phyloP scores from a whole-genome alignment of 2,888 invertebrate species.

The Andrena haemorrhoa region DNA sequence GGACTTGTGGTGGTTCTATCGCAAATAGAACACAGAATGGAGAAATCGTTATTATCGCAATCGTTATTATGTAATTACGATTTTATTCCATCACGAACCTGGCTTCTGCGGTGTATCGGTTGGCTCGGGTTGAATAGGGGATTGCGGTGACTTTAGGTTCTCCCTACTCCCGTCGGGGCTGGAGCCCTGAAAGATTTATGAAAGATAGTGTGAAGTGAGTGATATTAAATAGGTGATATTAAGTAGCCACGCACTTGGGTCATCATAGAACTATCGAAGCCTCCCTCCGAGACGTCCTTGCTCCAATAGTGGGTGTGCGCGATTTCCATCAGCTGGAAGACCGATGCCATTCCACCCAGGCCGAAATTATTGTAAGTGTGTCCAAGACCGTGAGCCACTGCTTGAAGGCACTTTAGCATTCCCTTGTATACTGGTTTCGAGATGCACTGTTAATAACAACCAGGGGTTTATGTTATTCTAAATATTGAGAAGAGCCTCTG shows the following conservation, averaged over 20 bases:
- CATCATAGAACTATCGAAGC: slow-evolving; percentile 85
- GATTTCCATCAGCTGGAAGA: slow-evolving; percentile 98
- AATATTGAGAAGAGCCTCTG: no score
- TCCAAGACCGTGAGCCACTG: slow-evolving; percentile 95
- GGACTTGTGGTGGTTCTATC: slow-evolving; percentile 87
- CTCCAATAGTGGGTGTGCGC: slow-evolving; percentile 99
- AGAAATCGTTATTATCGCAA: no score
- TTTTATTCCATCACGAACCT: slow-evolving; percentile 82
- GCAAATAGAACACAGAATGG: not conserved
- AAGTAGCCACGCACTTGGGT: slow-evolving; percentile 83
- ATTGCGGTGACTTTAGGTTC: slow-evolving; percentile 89
- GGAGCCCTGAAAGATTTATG: slow-evolving; percentile 84
- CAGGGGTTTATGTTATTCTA: no score
- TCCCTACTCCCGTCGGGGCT: slow-evolving; percentile 90
- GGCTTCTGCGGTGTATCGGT: slow-evolving; percentile 88
- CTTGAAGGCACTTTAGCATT: slow-evolving; percentile 96
- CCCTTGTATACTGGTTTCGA: slow-evolving; percentile 98
- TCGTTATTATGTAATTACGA: not conserved
- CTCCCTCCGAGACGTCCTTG: slow-evolving; percentile 90
- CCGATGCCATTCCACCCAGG: slow-evolving; percentile 98
- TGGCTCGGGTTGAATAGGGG: slow-evolving; percentile 82
- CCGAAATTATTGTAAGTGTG: slow-evolving; percentile 97
- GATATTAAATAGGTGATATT: not conserved
- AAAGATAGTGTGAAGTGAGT: not conserved
- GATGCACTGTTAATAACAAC: slow-evolving; percentile 89